Conservation (phyloP, 1,140 invertebrate genomes). For the Drosophila setifemur region DNA sequence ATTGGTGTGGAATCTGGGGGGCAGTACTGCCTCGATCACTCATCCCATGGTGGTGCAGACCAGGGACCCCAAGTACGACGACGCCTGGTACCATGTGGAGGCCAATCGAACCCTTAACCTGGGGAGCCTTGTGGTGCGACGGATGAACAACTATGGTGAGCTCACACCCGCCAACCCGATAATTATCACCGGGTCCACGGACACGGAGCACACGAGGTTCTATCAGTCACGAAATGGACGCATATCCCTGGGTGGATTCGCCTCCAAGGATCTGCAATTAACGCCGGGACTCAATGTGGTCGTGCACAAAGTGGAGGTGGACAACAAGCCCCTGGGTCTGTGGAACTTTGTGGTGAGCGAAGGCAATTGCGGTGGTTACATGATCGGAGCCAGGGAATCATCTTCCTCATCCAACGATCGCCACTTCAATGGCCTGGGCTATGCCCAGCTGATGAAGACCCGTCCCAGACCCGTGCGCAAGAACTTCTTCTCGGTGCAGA, state of each 20-base stretch:
- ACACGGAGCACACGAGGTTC: conserved; percentile 74
- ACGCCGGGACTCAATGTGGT: conserved; percentile 87
- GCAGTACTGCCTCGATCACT: conserved; percentile 85
- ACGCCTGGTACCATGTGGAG: conserved; percentile 89
- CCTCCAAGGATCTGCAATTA: conserved; percentile 81
- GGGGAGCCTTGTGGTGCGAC: conserved; percentile 67
- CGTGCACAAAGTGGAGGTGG: conserved; percentile 89
- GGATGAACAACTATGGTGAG: conserved; percentile 77
- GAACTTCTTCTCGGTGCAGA: conserved; percentile 89
- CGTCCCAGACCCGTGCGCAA: conserved; percentile 86
- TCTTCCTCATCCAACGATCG: conserved; percentile 60
- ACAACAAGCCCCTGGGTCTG: conserved; percentile 91
- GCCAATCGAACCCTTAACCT: conserved; percentile 85
- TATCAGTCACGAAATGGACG: conserved; percentile 82
- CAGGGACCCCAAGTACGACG: conserved; percentile 85
- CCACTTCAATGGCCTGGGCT: conserved; percentile 90
- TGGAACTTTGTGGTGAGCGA: conserved; percentile 91
- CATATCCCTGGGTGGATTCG: conserved; percentile 85
- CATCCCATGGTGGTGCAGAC: conserved; percentile 86
- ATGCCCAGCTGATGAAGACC: conserved; percentile 87
- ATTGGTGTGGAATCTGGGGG: conserved; percentile 91
- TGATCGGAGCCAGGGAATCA: conserved; percentile 73
- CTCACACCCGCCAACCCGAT: conserved; percentile 44
- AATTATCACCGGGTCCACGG: conserved; percentile 55
- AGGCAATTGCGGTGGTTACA: conserved; percentile 85